Evolutionary conservation across 2,797 vertebrate genomes (phyloP).

Genomic region (Eleutherodactylus coqui): DNA sequence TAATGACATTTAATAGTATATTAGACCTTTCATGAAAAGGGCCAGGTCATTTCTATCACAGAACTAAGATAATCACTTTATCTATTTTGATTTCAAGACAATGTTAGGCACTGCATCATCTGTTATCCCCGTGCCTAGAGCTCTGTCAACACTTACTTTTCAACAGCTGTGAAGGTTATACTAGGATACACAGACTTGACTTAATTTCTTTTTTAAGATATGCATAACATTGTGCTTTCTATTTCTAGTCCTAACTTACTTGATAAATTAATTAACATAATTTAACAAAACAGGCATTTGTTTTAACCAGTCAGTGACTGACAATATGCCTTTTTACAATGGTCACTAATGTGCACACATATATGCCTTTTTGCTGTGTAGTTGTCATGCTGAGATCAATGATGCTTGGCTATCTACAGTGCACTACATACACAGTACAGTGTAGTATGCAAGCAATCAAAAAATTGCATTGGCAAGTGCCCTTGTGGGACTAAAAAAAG

Average conservation of each 20-base stretch:
- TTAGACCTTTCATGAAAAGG: not conserved
- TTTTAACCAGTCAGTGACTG: too few species aligned
- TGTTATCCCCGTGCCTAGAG: slow-evolving; percentile 21
- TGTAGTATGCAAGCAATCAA: too few species aligned
- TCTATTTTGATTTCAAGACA: not conserved
- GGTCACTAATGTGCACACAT: too few species aligned
- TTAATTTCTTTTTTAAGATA: not conserved
- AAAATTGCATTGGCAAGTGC: too few species aligned
- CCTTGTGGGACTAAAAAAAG: too few species aligned
- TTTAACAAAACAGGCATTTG: not conserved
- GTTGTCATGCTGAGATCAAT: too few species aligned
- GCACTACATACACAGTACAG: too few species aligned
- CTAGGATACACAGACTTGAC: slow-evolving; percentile 4
- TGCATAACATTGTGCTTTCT: not conserved
- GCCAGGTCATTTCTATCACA: slow-evolving; percentile 9
- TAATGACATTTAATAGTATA: not conserved
- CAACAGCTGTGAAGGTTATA: slow-evolving; percentile 43
- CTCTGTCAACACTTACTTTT: slow-evolving; percentile 30
- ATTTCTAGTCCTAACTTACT: not conserved
- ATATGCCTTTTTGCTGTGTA: too few species aligned
- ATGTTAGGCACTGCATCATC: not conserved
- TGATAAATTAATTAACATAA: not conserved
- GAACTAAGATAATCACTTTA: slow-evolving; percentile 20
- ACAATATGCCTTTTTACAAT: too few species aligned
- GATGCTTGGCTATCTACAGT: too few species aligned